Conservation (phyloP, 2,113 vertebrate genomes). For the Vidua chalybeata region DNA sequence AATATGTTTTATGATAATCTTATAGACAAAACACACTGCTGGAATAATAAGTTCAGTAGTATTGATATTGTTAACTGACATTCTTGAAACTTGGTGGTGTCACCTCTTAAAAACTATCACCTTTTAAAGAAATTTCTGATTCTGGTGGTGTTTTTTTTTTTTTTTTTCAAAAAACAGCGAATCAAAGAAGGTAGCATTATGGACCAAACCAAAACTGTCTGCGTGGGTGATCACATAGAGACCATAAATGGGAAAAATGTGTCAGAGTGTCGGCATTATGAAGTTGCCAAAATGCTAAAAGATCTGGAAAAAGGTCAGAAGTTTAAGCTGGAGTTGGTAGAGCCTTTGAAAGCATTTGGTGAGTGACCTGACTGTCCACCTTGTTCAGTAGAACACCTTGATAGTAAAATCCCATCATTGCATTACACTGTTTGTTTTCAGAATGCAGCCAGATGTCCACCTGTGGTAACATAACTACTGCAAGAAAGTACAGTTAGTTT, state of each 20-base stretch:
- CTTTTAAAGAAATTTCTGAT: background rate
- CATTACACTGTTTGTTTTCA: background rate
- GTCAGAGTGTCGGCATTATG: conserved; percentile 85
- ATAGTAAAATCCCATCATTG: background rate
- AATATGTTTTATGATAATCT: background rate
- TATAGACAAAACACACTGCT: background rate
- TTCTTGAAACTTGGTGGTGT: background rate
- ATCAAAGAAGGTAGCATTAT: conserved; percentile 90
- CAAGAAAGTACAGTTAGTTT: background rate
- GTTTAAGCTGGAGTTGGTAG: conserved; percentile 88
- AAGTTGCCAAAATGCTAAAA: conserved; percentile 94
- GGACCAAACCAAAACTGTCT: conserved; percentile 85
- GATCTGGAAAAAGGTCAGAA: conserved; percentile 82
- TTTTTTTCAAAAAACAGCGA: conserved; percentile 70
- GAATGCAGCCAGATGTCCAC: background rate
- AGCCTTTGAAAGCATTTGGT: conserved; percentile 97
- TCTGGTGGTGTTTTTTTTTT: background rate
- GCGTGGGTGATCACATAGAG: conserved; percentile 91
- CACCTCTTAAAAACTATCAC: background rate
- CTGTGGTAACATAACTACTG: background rate
- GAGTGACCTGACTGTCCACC: conserved; percentile 66
- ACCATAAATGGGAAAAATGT: conserved; percentile 88
- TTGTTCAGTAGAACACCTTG: background rate
- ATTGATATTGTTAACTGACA: background rate
- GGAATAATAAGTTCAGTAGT: background rate